Base-by-base conservation (phyloP, 1,140 invertebrate species). In the Dinoponera quadriceps region DNA sequence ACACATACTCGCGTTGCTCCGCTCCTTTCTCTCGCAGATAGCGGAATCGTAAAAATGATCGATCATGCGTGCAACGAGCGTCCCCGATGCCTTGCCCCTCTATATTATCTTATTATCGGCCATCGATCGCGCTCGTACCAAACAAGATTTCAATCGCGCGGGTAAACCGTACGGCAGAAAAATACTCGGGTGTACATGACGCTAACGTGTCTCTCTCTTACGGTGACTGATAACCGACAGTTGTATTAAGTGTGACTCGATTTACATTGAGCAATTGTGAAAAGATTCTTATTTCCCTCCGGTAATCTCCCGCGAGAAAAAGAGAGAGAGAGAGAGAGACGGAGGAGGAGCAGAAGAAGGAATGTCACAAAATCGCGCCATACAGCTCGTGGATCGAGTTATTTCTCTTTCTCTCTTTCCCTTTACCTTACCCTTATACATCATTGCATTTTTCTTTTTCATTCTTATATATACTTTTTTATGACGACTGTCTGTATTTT, bases 151-250 rank as follows among this genome's bases (percentile, higher is more conserved):
- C 69, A 27, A 66, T 71, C 62, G 72, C 29, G 49, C 48, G 51
- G 55, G 44, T 75, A 54, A 54, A 69, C 25, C 25, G 51, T 27
- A 0, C 38, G 11, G n/a, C 18, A 69, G 62, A 81, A 83, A 87
- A 77, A 59, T 63, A 80, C 59, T 49, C 20, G 20, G 55, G 27
- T 44, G 59, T 22, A 25, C 18, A 25, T 29, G 82, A 83, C 66
- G 33, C 29, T 63, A 51, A 7, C 33, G 20, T n/a, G 33, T 51
- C 44, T 73, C 71, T 51, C 44, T 73, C 71, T 87, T 27, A 73
- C 59, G 57, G 18, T 38, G 29, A 49, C 69, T 80, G 85, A 87
- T 88, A 88, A 86, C 62, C 54, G 71, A 38, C 86, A 84, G 75
- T 54, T 87, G 85, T 74, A 48, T 11, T 59, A 82, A 85, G 77